A percentile compares a stretch with the other conserved stretches of the same genome.
phyloP scores from a whole-genome alignment of 2,888 invertebrate species.

The Malthinus flaveolus region DNA sequence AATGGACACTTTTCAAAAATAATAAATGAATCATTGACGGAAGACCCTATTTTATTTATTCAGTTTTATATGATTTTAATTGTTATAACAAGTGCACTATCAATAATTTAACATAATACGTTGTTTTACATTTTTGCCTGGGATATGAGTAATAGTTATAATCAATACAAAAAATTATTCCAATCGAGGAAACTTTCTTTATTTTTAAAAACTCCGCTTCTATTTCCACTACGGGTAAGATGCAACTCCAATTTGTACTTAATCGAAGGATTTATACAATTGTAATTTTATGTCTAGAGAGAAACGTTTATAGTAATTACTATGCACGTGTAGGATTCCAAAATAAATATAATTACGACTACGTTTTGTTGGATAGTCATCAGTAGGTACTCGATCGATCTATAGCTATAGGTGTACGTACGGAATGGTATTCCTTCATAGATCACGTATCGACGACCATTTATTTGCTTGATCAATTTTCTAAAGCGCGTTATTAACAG shows the following conservation, averaged over 20 bases:
- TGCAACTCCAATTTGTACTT: constrained; percentile 12
- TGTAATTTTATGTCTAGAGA: constrained; percentile 42
- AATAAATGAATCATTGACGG: too few species aligned
- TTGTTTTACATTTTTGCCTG: too few species aligned
- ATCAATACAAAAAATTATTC: too few species aligned
- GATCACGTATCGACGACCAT: constrained; percentile 47
- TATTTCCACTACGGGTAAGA: constrained; percentile 10
- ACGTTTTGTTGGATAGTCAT: constrained; percentile 51
- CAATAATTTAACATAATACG: too few species aligned
- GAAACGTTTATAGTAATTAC: constrained; percentile 53
- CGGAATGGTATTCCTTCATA: constrained; percentile 50
- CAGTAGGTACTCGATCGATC: constrained; percentile 54
- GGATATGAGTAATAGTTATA: too few species aligned
- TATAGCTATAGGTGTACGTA: constrained; percentile 48
- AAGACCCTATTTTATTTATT: too few species aligned
- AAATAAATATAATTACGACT: constrained; percentile 51
- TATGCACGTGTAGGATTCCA: constrained; percentile 54
- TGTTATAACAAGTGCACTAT: too few species aligned
- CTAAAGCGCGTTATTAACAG: constrained; percentile 40
- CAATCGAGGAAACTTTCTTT: too few species aligned
- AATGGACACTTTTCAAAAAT: too few species aligned
- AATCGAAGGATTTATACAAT: constrained; percentile 46
- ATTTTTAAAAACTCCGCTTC: neutral
- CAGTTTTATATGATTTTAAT: too few species aligned
- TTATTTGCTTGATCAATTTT: constrained; percentile 36